Base-by-base conservation (phyloP, 1,140 invertebrate genomes). In the Copidosoma floridanum region DNA sequence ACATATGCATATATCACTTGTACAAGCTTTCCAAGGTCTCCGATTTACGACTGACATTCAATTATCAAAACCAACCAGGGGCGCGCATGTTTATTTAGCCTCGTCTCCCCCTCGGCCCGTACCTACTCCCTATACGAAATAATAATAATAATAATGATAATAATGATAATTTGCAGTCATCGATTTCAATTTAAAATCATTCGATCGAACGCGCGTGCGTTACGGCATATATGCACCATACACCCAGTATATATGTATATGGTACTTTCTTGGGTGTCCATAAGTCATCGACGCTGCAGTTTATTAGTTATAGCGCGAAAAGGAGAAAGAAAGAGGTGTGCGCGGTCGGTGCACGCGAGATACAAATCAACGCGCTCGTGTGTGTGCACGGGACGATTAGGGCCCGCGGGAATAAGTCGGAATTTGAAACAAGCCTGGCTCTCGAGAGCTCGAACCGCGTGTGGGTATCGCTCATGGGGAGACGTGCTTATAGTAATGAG, bases 401-500 rank as follows among this genome's bases (percentile, higher is more conserved):
- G n/a, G n/a, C n/a, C n/a, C n/a, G n/a, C n/a, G n/a, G n/a, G n/a
- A n/a, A n/a, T n/a, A n/a, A n/a, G n/a, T n/a, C n/a, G n/a, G n/a
- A n/a, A n/a, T n/a, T n/a, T n/a, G n/a, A n/a, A n/a, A n/a, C n/a
- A n/a, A n/a, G n/a, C n/a, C n/a, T n/a, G n/a, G n/a, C n/a, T n/a
- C n/a, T n/a, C n/a, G n/a, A n/a, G n/a, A n/a, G n/a, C n/a, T n/a
- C n/a, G n/a, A n/a, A n/a, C n/a, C n/a, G n/a, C n/a, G n/a, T n/a
- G n/a, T n/a, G n/a, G n/a, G n/a, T n/a, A n/a, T n/a, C n/a, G n/a
- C n/a, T n/a, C n/a, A n/a, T n/a, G n/a, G n/a, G n/a, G 71, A 75
- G 74, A 75, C 74, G 76, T 78, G 74, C 77, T 78, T 78, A 78
- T 78, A 78, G 76, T 78, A 78, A 78, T 78, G 75, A 77, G 74